A percentile compares a stretch with the other conserved stretches of the same genome.
Conservation (phyloP, 1,140 invertebrate genomes). For the Venustaconcha ellipsiformis region DNA sequence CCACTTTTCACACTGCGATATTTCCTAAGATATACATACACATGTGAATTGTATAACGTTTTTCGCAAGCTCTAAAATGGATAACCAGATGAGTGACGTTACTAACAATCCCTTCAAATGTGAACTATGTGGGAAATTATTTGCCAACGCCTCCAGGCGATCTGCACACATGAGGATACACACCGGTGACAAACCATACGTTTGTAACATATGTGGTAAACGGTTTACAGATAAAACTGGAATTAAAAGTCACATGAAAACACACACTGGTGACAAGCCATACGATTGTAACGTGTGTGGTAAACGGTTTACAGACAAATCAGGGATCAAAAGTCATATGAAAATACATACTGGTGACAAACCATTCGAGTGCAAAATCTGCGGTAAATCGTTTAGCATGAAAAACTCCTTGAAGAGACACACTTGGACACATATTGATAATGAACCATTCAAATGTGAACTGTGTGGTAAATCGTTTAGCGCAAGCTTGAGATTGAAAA, state of each 20-base stretch:
- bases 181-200: too few species aligned
- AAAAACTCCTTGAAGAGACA: constrained; percentile 88
- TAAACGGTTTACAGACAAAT: constrained; percentile 87
- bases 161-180: too few species aligned
- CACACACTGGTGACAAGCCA: constrained; percentile 88
- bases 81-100: too few species aligned
- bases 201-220: too few species aligned
- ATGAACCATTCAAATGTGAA: constrained; percentile 11
- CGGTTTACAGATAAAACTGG: too few species aligned
- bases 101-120: too few species aligned
- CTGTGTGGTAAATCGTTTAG: constrained; percentile 16
- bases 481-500: constrained; percentile 3
- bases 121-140: too few species aligned
- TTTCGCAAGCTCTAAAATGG: too few species aligned
- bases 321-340: constrained; percentile 10
- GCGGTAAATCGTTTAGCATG: constrained; percentile 88
- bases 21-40: too few species aligned
- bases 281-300: constrained; percentile 89
- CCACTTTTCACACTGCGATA: too few species aligned
- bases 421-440: constrained; percentile 6
- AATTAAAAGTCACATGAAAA: constrained; percentile 11
- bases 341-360: constrained; percentile 17
- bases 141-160: too few species aligned
- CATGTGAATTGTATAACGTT: too few species aligned
- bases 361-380: constrained; percentile 81